Evolutionary conservation across 2,113 vertebrate species (phyloP).

Genomic region (Rhinopomastus cyanomelas): DNA sequence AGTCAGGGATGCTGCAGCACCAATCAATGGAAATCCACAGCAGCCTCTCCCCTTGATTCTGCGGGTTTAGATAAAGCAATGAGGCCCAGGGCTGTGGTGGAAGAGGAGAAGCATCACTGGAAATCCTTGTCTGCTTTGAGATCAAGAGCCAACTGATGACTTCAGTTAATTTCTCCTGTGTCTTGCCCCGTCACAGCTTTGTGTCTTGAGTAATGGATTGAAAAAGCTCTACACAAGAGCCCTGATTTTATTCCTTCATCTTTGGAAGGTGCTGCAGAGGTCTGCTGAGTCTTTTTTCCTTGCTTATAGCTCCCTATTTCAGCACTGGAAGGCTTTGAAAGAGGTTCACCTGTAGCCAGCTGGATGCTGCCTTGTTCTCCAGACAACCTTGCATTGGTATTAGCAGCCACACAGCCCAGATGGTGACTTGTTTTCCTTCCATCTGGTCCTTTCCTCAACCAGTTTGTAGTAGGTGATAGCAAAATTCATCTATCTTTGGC

Average conservation of each 20-base stretch:
- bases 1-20: background rate
- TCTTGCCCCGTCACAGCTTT: background rate
- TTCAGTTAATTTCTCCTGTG: background rate
- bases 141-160: background rate
- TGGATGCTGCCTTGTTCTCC: background rate
- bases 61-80: background rate
- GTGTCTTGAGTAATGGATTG: background rate
- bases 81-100: background rate
- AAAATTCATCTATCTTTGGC: background rate
- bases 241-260: background rate
- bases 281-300: background rate
- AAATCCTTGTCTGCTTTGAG: background rate
- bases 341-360: background rate
- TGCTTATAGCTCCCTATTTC: background rate
- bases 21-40: background rate
- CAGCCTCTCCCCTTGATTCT: background rate
- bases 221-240: rapidly evolving
- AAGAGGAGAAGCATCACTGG: background rate
- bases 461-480: background rate
- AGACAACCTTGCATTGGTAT: rapidly evolving
- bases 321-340: background rate
- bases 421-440: background rate
- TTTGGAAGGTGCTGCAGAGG: background rate
- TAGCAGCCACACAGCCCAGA: background rate
- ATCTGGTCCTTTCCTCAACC: background rate